Evolutionary conservation across 2,797 vertebrate genomes (phyloP).

Genomic region (Urocyon cinereoargenteus): DNA sequence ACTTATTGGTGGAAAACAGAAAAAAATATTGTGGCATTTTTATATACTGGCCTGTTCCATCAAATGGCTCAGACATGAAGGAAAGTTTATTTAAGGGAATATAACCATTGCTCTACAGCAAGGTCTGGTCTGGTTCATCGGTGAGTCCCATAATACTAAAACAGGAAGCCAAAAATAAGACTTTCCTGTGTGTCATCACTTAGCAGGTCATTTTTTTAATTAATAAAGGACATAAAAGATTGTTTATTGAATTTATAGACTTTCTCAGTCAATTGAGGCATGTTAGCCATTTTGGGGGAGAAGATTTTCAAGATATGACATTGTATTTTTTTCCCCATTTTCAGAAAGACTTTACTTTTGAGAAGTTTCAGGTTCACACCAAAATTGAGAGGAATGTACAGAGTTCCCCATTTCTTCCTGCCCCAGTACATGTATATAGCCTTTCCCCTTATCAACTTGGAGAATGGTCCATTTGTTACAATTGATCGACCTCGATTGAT

Average conservation of each 20-base stretch:
- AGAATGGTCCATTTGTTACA: neutral
- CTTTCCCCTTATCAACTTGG: neutral
- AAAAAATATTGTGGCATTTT: neutral
- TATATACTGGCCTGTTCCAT: neutral
- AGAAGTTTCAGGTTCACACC: neutral
- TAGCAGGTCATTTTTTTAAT: neutral
- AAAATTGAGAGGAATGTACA: neutral
- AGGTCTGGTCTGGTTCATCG: neutral
- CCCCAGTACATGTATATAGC: rapidly evolving
- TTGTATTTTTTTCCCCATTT: neutral
- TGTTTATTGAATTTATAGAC: neutral
- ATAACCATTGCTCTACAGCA: neutral
- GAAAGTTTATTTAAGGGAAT: neutral
- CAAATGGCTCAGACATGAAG: neutral
- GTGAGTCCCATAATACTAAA: neutral
- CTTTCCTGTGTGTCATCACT: neutral
- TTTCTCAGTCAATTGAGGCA: neutral
- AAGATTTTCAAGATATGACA: neutral
- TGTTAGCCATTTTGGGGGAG: neutral
- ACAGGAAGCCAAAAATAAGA: neutral
- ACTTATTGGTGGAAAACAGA: neutral
- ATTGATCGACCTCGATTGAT: neutral
- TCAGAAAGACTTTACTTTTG: neutral
- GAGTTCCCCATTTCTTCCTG: too few relatives aligned
- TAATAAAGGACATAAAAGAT: neutral